phyloP scores from a whole-genome alignment of 2,888 invertebrate species.

The Pedicia rivosa region DNA sequence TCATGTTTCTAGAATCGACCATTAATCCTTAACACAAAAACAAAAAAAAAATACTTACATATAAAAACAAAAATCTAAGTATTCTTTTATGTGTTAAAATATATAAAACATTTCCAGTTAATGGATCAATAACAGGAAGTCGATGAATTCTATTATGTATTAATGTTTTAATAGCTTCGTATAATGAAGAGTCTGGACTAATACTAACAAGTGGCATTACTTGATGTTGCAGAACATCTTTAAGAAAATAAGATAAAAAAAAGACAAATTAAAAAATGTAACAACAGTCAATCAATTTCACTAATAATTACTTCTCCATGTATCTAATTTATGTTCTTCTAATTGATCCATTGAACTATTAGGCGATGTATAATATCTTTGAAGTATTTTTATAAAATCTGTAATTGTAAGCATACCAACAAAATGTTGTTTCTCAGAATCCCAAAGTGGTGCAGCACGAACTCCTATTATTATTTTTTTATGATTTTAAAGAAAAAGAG shows the following conservation, averaged over 20 bases:
- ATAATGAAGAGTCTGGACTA: conserved; percentile 80
- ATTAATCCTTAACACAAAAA: too few relatives aligned
- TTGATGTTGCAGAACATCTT: conserved; percentile 73
- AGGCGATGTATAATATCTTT: conserved; percentile 93
- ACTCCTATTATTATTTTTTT: conserved; percentile 46
- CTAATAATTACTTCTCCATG: conserved; percentile 63
- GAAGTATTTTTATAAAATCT: conserved; percentile 95
- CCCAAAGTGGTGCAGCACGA: conserved; percentile 95
- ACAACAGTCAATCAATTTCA: background rate
- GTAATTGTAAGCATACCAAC: conserved; percentile 99
- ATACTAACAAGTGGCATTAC: conserved; percentile 80
- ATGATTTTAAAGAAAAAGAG: too few relatives aligned
- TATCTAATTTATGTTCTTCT: conserved; percentile 91
- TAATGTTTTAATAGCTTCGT: conserved; percentile 84
- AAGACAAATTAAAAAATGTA: conserved; percentile 8
- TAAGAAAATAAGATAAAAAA: conserved; percentile 4
- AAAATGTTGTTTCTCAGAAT: conserved; percentile 78
- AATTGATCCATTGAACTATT: conserved; percentile 88
- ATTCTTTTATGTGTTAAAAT: conserved; percentile 98
- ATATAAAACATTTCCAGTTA: conserved; percentile 92
- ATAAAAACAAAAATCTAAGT: conserved; percentile 92
- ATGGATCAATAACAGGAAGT: conserved; percentile 90
- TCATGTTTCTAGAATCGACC: too few relatives aligned
- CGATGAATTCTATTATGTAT: conserved; percentile 92
- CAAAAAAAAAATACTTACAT: conserved; percentile 51